phyloP scores from a whole-genome alignment of 1,140 invertebrate genomes.

The Drosophila bocki region DNA sequence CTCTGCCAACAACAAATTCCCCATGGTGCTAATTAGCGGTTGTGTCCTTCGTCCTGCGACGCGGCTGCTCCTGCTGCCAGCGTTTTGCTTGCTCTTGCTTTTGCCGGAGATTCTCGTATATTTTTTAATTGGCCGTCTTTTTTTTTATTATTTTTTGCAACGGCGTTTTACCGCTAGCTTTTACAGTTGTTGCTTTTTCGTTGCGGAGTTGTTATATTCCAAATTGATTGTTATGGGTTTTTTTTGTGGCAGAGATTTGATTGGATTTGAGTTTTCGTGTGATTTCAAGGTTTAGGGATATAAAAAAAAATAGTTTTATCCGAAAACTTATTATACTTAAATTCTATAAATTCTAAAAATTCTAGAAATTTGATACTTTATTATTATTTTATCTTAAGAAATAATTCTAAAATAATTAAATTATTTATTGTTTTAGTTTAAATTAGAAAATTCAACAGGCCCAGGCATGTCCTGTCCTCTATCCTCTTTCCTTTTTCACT shows the following conservation, averaged over 20 bases:
- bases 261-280: constrained; percentile 30
- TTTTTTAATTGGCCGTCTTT: constrained; percentile 74
- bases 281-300: not conserved
- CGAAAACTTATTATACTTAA: not conserved
- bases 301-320: not conserved
- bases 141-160: constrained; percentile 7
- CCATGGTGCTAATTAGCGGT: constrained; percentile 83
- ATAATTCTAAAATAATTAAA: not conserved
- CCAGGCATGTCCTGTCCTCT: not conserved
- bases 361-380: no score
- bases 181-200: constrained; percentile 6
- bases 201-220: constrained; percentile 3
- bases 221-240: constrained; percentile 28
- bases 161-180: constrained; percentile 23
- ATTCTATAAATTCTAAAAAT: no score
- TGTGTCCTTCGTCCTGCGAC: constrained; percentile 59
- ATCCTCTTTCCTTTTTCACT: no score
- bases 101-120: constrained; percentile 54
- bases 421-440: not conserved
- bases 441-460: not conserved
- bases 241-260: constrained; percentile 25
- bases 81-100: constrained; percentile 38
- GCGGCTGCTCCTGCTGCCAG: constrained; percentile 18
- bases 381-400: no score
- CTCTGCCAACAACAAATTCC: constrained; percentile 72